These are phyloP conservation scores for Pongo pygmaeus DNA, from an alignment of 2,113 vertebrate species.

Conservation along the genomic window DNA sequence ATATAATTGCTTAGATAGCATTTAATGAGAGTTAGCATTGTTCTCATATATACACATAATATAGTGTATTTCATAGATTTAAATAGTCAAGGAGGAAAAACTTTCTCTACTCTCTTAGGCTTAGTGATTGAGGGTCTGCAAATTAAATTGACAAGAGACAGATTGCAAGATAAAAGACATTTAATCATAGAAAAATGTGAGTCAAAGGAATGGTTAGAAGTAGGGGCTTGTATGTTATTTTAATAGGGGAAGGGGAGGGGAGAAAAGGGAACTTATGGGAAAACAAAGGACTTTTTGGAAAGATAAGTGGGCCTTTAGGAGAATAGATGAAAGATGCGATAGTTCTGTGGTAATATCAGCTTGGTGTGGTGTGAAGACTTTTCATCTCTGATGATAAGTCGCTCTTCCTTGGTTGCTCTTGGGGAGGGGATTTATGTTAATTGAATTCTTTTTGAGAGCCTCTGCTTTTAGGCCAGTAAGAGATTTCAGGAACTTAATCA, in stretches of 20 bases:
- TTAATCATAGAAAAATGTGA: slow-evolving; percentile 18
- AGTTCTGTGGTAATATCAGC: not conserved
- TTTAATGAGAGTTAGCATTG: not conserved
- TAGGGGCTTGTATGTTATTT: not conserved
- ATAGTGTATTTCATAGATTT: not conserved
- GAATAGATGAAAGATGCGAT: not conserved
- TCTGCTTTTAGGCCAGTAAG: slow-evolving; percentile 15
- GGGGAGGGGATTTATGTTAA: not conserved
- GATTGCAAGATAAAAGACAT: slow-evolving; percentile 18
- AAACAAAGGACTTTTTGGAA: not conserved
- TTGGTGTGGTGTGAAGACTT: not conserved
- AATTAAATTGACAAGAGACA: slow-evolving; percentile 15
- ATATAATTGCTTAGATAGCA: not conserved
- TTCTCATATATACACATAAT: not conserved
- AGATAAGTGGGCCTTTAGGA: not conserved
- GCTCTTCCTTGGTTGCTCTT: not conserved
- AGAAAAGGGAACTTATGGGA: not conserved
- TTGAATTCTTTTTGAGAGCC: slow-evolving; percentile 20
- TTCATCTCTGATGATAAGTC: not conserved
- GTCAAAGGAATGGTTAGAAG: not conserved
- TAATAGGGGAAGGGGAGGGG: not conserved
- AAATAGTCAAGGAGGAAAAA: not conserved
- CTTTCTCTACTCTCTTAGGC: not conserved
- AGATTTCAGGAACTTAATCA: not conserved
- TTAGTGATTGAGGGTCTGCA: not conserved